phyloP scores from a whole-genome alignment of 2,797 vertebrate species.

The Muscicapa striata region DNA sequence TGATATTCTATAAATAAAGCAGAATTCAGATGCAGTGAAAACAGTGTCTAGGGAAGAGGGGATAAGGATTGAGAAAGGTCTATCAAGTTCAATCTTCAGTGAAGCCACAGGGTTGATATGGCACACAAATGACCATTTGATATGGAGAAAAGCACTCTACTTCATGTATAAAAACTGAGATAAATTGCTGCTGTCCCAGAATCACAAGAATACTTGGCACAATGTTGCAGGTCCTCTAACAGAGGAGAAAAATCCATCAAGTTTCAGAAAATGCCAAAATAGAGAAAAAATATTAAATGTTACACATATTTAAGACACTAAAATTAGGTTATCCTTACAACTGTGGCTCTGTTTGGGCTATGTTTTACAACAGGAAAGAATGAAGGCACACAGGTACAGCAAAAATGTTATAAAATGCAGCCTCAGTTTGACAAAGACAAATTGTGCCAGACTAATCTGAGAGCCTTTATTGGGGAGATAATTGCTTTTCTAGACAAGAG shows the following conservation, averaged over 20 bases:
- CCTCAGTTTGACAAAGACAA: background rate
- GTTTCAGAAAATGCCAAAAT: background rate
- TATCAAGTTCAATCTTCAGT: background rate
- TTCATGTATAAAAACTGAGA: background rate
- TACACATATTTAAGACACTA: background rate
- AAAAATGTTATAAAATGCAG: background rate
- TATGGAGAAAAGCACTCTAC: background rate
- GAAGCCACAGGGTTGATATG: background rate
- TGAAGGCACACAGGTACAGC: background rate
- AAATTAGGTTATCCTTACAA: background rate
- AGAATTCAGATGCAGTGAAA: background rate
- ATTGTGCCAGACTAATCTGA: background rate
- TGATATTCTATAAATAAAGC: background rate
- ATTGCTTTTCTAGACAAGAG: constrained; percentile 18
- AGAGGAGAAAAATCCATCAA: background rate
- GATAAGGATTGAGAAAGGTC: background rate
- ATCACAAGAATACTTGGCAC: background rate
- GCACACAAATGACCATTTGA: background rate
- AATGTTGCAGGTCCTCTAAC: background rate
- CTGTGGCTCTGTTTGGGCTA: background rate
- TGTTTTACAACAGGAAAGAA: background rate
- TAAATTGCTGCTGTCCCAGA: background rate
- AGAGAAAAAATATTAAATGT: background rate
- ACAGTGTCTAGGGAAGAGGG: rapidly evolving
- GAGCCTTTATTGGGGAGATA: background rate